A percentile compares a stretch with the other conserved stretches of the same genome.
These are phyloP conservation scores for Orussus abietinus DNA, from an alignment of 1,140 invertebrate species.

Conservation along the genomic window DNA sequence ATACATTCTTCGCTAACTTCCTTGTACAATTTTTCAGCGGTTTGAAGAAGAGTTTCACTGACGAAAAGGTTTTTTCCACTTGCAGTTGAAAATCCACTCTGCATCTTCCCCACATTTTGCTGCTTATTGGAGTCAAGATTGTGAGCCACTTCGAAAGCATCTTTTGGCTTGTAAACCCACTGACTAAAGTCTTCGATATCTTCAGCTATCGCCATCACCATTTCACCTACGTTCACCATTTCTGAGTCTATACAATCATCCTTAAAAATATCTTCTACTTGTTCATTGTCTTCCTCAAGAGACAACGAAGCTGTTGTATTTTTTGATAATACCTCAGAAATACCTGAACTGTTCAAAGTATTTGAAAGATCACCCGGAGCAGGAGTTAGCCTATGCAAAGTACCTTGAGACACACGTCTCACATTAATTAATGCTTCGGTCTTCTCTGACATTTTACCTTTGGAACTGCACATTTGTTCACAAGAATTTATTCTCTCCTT, in stretches of 20 bases:
- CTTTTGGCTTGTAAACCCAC: slow-evolving; percentile 1
- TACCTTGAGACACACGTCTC: too few species aligned
- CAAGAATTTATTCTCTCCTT: too few species aligned
- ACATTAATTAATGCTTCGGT: too few species aligned
- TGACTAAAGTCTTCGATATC: slow-evolving; percentile 1
- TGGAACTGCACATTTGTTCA: too few species aligned
- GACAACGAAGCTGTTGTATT: slow-evolving; percentile 1
- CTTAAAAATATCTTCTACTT: slow-evolving; percentile 3
- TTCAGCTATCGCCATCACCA: not conserved
- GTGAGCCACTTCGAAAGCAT: too few species aligned
- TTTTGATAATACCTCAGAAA: slow-evolving; percentile 1
- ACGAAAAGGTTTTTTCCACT: slow-evolving; percentile 43
- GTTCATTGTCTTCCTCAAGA: not conserved
- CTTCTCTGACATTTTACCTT: too few species aligned
- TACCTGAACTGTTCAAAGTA: too few species aligned
- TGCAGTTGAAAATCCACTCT: slow-evolving; percentile 38
- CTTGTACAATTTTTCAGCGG: slow-evolving; percentile 30
- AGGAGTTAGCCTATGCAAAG: too few species aligned
- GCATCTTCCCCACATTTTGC: not conserved
- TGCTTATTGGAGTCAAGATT: not conserved
- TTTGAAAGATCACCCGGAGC: too few species aligned
- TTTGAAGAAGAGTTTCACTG: slow-evolving; percentile 35
- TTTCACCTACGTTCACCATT: slow-evolving; percentile 2
- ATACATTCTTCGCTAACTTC: too few species aligned
- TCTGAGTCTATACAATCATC: slow-evolving; percentile 1